Evolutionary conservation across 2,113 vertebrate genomes (phyloP), one percentile per base, ranked within the genome.

Genomic region (Ibidorhyncha struthersii): DNA sequence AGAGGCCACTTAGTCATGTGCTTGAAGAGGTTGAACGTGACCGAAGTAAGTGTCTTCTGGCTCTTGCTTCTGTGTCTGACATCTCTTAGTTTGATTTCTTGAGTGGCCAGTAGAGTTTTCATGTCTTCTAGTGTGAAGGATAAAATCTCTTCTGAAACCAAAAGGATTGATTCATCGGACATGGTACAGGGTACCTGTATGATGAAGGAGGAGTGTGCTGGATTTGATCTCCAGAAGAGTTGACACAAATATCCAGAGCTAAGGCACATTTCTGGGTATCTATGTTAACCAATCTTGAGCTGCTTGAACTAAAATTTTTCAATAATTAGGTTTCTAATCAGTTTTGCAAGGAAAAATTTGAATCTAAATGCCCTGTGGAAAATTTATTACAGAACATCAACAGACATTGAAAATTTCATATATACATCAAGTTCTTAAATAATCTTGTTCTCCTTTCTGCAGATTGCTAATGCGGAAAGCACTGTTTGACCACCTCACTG

Each of bases 391-490:
- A 82, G 65, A 53, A 30, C 34, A 69, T 59, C 36, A 67, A 3
- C 20, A 74, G 43, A 6, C 18, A 9, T 8, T 84, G 61, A n/a
- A 78, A 79, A 69, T 14, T 29, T 41, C 12, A 22, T 15, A 0
- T 22, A 1, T 27, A 1, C 32, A 47, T 78, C 18, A 29, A 36
- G 29, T 14, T 84, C 15, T 52, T 55, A 6, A 92, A 83, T 26
- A 29, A 21, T 7, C 38, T 58, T 89, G 86, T 92, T 91, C 96
- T 95, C 94, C 61, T 97, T 59, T n/a, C 97, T 93, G 23, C 97
- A 99, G 99, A 34, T 97, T 99, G 92, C 97, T 99, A 80, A 99
- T 99, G 99, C 98, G 99, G 96, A 99, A 99, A 97, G 93, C 98
- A 50, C 98, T 99, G 82, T 99, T 99, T 97, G 96, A 99, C 69